phyloP scores from a whole-genome alignment of 2,797 vertebrate genomes.

The Tapirus indicus region DNA sequence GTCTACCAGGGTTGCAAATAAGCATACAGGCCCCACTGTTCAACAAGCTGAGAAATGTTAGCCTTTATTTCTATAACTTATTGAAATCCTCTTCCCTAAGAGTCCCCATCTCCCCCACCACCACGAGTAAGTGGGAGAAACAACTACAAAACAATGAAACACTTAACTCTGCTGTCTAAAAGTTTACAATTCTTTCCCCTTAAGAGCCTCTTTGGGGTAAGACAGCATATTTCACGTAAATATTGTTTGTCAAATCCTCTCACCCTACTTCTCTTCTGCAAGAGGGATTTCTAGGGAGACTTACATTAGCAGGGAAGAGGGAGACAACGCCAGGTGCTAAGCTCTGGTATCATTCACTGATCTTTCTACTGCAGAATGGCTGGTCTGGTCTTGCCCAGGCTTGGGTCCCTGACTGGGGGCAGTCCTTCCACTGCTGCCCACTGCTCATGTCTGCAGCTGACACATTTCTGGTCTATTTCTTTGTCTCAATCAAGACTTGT shows the following conservation, averaged over 20 bases:
- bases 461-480: neutral
- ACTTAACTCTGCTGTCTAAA: neutral
- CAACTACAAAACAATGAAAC: neutral
- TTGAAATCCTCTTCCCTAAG: neutral
- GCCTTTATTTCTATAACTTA: neutral
- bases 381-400: neutral
- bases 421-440: neutral
- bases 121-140: neutral
- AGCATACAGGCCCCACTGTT: neutral
- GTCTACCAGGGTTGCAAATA: neutral
- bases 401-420: neutral
- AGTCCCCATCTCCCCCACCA: neutral
- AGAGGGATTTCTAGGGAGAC: neutral
- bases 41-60: neutral
- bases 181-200: neutral
- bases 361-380: neutral
- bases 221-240: neutral
- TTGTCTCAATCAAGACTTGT: neutral
- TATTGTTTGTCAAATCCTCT: neutral
- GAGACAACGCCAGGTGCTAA: neutral
- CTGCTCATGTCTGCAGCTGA: neutral
- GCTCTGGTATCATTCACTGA: neutral
- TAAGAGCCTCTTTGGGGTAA: neutral
- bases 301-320: neutral
- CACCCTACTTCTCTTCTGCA: neutral